These are phyloP conservation scores for Phainopepla nitens DNA, from an alignment of 2,113 vertebrate genomes.

Conservation along the genomic window DNA sequence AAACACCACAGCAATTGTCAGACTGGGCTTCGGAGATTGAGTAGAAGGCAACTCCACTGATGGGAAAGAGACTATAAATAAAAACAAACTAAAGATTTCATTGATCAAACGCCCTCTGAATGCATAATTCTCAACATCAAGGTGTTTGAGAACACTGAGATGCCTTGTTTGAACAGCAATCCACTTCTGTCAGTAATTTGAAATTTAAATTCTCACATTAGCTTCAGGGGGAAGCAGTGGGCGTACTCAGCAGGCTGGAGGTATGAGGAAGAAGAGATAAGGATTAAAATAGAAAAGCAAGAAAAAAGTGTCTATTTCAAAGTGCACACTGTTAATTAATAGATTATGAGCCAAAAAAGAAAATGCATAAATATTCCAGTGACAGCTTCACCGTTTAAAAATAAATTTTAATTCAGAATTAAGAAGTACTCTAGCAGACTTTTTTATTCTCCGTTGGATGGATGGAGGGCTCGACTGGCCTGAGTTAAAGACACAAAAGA, in stretches of 20 bases:
- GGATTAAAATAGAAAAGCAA: conserved; percentile 24
- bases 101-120: conserved; percentile 30
- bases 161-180: conserved; percentile 53
- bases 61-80: background rate
- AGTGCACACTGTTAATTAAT: background rate
- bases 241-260: background rate
- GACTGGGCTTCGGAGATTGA: background rate
- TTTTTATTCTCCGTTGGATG: background rate
- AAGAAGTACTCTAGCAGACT: background rate
- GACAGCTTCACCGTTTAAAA: background rate
- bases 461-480: background rate
- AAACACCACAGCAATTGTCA: conserved; percentile 25
- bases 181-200: conserved; percentile 25
- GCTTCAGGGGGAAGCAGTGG: conserved; percentile 35
- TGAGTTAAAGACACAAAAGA: background rate
- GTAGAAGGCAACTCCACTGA: background rate
- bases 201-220: conserved; percentile 56
- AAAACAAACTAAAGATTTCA: conserved; percentile 14
- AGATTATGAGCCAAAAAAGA: background rate
- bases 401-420: background rate
- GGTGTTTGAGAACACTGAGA: conserved; percentile 36
- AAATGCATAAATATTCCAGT: background rate
- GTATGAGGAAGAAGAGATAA: conserved; percentile 50
- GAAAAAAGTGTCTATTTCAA: conserved; percentile 22
- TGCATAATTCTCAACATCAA: conserved; percentile 1